Evolutionary conservation across 2,888 invertebrate species (phyloP).

Genomic region (Willowsia nigromaculata): DNA sequence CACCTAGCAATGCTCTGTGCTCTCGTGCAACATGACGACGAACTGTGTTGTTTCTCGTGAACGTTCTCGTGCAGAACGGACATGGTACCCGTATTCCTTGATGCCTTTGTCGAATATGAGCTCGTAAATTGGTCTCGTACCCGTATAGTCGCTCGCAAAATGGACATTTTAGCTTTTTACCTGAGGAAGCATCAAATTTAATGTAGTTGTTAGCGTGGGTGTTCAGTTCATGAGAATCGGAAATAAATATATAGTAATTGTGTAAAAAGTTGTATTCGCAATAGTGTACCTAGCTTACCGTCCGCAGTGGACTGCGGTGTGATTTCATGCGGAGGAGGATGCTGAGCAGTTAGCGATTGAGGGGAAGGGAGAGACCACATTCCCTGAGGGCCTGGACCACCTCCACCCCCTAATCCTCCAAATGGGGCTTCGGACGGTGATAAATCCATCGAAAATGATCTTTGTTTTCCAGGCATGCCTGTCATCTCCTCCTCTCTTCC

Average conservation of each 20-base stretch:
- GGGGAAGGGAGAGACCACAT: slow-evolving; percentile 78
- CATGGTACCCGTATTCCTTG: slow-evolving; percentile 95
- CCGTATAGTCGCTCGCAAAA: slow-evolving; percentile 95
- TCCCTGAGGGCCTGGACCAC: slow-evolving; percentile 76
- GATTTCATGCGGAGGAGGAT: slow-evolving; percentile 77
- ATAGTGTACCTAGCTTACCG: slow-evolving; percentile 69
- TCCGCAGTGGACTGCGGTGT: slow-evolving; percentile 78
- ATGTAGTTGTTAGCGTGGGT: background rate
- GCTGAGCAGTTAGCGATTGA: slow-evolving; percentile 77
- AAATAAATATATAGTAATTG: background rate
- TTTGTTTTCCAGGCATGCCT: slow-evolving; percentile 77
- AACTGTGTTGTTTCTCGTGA: slow-evolving; percentile 95
- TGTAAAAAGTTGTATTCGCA: background rate
- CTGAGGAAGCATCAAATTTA: slow-evolving; percentile 82
- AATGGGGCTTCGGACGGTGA: slow-evolving; percentile 78
- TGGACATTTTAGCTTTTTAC: slow-evolving; percentile 94
- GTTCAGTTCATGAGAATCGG: background rate
- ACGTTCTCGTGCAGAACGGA: slow-evolving; percentile 93
- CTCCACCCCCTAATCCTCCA: slow-evolving; percentile 75
- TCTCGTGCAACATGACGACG: slow-evolving; percentile 91
- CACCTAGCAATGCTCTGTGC: slow-evolving; percentile 77
- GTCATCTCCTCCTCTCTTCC: slow-evolving; percentile 77
- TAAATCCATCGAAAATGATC: slow-evolving; percentile 79
- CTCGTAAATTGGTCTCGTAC: slow-evolving; percentile 94
- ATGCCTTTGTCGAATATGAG: slow-evolving; percentile 94